Conservation (phyloP, 2,113 vertebrate species). For the Platysternon megacephalum region DNA sequence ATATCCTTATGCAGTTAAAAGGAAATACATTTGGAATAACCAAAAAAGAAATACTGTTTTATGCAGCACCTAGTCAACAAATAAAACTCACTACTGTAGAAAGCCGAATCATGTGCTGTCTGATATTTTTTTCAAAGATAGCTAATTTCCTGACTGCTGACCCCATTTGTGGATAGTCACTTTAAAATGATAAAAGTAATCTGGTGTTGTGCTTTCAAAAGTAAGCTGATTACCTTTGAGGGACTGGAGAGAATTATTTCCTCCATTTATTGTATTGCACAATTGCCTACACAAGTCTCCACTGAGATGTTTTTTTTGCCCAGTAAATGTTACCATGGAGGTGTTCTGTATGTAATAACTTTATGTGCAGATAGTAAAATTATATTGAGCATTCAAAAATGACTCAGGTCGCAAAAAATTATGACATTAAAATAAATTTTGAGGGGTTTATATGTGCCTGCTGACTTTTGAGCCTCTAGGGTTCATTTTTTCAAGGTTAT, state of each 20-base stretch:
- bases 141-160: no score
- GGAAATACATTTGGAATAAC: background rate
- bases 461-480: background rate
- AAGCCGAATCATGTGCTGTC: background rate
- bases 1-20: background rate
- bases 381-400: background rate
- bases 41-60: background rate
- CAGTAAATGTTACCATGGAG: background rate
- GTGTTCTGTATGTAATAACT: background rate
- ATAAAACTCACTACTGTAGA: background rate
- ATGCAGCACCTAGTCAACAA: background rate
- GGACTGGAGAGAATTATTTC: background rate
- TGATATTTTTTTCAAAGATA: background rate
- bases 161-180: no score
- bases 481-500: background rate
- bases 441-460: rapidly evolving
- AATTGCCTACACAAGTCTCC: background rate
- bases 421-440: no score
- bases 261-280: background rate
- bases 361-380: background rate
- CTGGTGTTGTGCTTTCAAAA: no score
- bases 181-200: no score
- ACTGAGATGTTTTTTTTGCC: background rate
- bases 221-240: no score
- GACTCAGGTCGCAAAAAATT: no score